Percentiles rank a stretch among this genome's conserved stretches.
Evolutionary conservation across 1,140 invertebrate species (phyloP).

Genomic region (Micrasema minimum): DNA sequence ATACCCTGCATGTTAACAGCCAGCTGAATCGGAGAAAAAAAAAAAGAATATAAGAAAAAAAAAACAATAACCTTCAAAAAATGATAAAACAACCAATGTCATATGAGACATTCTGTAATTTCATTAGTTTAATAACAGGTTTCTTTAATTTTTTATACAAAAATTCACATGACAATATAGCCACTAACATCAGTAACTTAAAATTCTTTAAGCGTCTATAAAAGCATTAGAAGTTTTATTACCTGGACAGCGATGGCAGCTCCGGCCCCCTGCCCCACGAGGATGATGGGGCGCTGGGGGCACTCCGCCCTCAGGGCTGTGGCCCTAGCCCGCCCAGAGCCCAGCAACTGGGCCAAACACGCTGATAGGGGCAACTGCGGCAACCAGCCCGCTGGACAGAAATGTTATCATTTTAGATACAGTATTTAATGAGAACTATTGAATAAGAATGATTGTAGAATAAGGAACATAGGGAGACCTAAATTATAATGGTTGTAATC

Average conservation of each 20-base stretch:
- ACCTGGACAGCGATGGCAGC: constrained; percentile 51
- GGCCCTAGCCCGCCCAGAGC: constrained; percentile 32
- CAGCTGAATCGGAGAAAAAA: constrained; percentile 29
- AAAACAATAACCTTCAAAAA: too few species aligned
- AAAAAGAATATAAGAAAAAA: constrained; percentile 6
- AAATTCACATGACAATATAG: too few species aligned
- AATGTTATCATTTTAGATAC: not conserved
- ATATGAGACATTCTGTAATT: too few species aligned
- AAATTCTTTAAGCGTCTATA: too few species aligned
- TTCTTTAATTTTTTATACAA: too few species aligned
- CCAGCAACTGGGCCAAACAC: constrained; percentile 42
- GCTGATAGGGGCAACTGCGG: constrained; percentile 44
- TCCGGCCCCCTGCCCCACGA: constrained; percentile 50
- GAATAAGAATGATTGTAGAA: not conserved
- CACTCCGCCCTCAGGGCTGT: constrained; percentile 44
- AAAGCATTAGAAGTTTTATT: too few species aligned
- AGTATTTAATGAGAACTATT: not conserved
- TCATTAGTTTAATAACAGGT: too few species aligned
- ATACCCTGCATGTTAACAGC: constrained; percentile 46
- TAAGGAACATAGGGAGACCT: not conserved
- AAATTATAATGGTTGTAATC: too few species aligned
- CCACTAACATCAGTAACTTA: too few species aligned
- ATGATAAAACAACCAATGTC: too few species aligned
- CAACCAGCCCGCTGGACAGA: constrained; percentile 44
- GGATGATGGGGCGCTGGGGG: constrained; percentile 44